phyloP scores from a whole-genome alignment of 2,888 invertebrate genomes.

The Cosmia trapezina region DNA sequence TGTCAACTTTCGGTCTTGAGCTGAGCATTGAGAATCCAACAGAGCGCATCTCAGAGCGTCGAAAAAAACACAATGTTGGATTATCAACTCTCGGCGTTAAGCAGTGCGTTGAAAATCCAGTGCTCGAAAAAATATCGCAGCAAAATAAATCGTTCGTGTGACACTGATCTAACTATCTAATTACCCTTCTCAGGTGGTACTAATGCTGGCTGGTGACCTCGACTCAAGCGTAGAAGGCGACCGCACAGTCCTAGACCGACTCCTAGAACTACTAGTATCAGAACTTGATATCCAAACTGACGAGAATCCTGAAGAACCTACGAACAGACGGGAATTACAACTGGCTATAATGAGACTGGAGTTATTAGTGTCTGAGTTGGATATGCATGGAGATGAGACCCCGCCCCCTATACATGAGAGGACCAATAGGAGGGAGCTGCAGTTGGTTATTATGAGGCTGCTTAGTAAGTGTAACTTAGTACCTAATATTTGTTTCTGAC shows the following conservation, averaged over 20 bases:
- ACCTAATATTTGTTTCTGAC: neutral
- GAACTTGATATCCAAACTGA: conserved; percentile 92
- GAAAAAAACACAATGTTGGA: too few species aligned
- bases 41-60: too few species aligned
- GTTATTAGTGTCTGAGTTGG: conserved; percentile 93
- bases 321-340: conserved; percentile 95
- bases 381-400: conserved; percentile 89
- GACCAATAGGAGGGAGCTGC: conserved; percentile 95
- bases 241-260: conserved; percentile 93
- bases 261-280: conserved; percentile 93
- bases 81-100: too few species aligned
- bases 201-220: conserved; percentile 97
- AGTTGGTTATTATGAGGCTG: conserved; percentile 96
- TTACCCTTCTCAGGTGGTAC: conserved; percentile 91
- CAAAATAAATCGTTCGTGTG: too few species aligned
- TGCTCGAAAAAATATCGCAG: too few species aligned
- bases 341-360: conserved; percentile 95
- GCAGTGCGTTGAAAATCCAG: too few species aligned
- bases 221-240: conserved; percentile 96
- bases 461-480: conserved; percentile 91
- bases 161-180: neutral
- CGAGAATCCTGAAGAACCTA: conserved; percentile 89
- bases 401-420: conserved; percentile 91
- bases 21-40: too few species aligned
- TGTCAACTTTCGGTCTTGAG: too few species aligned